These are phyloP conservation scores for Hydrotaea cyrtoneurina DNA, from an alignment of 2,888 invertebrate species.

Conservation along the genomic window DNA sequence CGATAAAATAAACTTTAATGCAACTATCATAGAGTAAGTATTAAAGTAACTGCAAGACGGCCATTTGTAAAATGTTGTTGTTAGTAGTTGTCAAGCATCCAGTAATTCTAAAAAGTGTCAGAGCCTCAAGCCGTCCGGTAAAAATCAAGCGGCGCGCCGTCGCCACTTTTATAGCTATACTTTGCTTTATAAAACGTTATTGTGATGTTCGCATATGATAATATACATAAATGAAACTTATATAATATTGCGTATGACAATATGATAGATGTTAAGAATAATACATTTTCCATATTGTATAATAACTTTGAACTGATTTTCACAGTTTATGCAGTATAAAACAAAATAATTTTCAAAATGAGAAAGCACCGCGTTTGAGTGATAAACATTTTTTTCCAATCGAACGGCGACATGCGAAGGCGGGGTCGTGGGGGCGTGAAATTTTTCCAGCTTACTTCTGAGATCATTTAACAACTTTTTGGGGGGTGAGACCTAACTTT, in stretches of 20 bases:
- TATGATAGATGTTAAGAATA: conserved; percentile 2
- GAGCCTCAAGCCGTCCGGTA: no score
- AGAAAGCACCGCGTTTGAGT: background rate
- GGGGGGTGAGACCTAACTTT: background rate
- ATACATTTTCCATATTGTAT: conserved; percentile 22
- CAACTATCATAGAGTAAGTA: background rate
- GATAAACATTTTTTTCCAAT: conserved; percentile 16
- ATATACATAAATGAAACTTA: background rate
- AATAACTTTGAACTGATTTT: conserved; percentile 17
- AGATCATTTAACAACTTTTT: conserved; percentile 5
- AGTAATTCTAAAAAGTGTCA: no score
- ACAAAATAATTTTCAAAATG: no score
- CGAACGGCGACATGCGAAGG: conserved; percentile 13
- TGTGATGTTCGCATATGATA: conserved; percentile 7
- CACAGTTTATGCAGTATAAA: conserved; percentile 17
- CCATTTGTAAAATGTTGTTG: no score
- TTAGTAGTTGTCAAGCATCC: no score
- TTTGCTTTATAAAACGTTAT: background rate
- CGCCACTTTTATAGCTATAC: no score
- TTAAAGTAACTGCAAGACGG: no score
- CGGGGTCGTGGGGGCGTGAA: conserved; percentile 1
- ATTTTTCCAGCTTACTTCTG: no score
- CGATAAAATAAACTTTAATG: conserved; percentile 7
- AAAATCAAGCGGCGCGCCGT: no score
- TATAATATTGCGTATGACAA: conserved; percentile 7